phyloP scores from a whole-genome alignment of 1,140 invertebrate genomes.

The Callitettix versicolor region DNA sequence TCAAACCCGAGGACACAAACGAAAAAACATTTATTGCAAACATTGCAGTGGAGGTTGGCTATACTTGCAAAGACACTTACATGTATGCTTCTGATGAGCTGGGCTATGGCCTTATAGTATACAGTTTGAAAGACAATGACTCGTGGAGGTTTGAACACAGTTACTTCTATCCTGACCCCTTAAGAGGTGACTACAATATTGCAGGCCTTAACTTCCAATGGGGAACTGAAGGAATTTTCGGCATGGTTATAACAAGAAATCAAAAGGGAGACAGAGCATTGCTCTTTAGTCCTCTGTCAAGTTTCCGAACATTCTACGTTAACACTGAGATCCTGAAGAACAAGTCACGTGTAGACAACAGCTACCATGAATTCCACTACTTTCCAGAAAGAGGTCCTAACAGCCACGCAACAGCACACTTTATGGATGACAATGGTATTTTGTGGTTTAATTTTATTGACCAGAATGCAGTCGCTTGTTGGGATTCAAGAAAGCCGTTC shows the following conservation, averaged over 20 bases:
- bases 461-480: constrained; percentile 68
- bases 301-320: constrained; percentile 62
- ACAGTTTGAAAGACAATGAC: constrained; percentile 59
- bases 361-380: constrained; percentile 54
- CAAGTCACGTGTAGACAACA: constrained; percentile 43
- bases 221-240: constrained; percentile 70
- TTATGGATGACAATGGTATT: constrained; percentile 57
- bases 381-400: constrained; percentile 49
- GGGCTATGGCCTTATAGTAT: constrained; percentile 68
- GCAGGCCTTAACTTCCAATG: constrained; percentile 71
- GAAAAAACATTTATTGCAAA: constrained; percentile 69
- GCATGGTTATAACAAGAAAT: constrained; percentile 53
- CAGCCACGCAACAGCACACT: constrained; percentile 54
- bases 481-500: constrained; percentile 56
- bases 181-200: constrained; percentile 65
- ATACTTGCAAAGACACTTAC: constrained; percentile 59
- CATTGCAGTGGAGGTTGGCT: constrained; percentile 63
- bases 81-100: constrained; percentile 73
- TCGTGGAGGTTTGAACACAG: constrained; percentile 64
- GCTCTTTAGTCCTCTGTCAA: constrained; percentile 66
- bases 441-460: constrained; percentile 67
- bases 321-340: constrained; percentile 60
- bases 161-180: constrained; percentile 66
- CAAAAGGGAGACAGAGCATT: constrained; percentile 53
- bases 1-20: constrained; percentile 59